These are phyloP conservation scores for Carposina sasakii DNA, from an alignment of 1,140 invertebrate genomes.

Conservation along the genomic window DNA sequence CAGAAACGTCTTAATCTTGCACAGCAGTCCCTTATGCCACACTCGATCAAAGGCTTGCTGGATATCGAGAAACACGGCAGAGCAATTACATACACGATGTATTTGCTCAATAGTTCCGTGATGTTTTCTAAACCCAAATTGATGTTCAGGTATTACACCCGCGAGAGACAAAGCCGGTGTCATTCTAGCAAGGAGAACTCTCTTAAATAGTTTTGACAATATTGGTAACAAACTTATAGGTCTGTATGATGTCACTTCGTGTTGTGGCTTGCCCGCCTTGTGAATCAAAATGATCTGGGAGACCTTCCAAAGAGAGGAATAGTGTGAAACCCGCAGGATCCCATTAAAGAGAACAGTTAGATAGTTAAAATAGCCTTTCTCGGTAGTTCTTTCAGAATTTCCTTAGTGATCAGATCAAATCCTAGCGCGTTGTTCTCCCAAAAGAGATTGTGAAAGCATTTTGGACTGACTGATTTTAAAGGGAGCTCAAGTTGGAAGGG, in stretches of 20 bases:
- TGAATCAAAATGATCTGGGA: constrained; percentile 8
- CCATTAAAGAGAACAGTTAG: constrained; percentile 3
- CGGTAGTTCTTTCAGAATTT: constrained; percentile 5
- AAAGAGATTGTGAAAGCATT: too few relatives aligned
- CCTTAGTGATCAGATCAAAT: constrained; percentile 12
- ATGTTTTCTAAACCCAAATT: constrained; percentile 39
- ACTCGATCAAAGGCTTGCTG: constrained; percentile 32
- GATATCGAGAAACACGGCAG: constrained; percentile 27
- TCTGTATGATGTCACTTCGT: constrained; percentile 12
- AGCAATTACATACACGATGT: constrained; percentile 19
- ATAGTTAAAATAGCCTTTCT: constrained; percentile 4
- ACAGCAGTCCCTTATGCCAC: constrained; percentile 26
- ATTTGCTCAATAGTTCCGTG: constrained; percentile 32
- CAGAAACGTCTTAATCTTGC: too few relatives aligned
- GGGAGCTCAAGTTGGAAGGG: constrained; percentile 9
- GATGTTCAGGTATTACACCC: constrained; percentile 29
- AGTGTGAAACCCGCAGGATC: constrained; percentile 3
- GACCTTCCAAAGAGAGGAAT: constrained; percentile 4
- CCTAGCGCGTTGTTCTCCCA: constrained; percentile 11
- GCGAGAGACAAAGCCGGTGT: constrained; percentile 15
- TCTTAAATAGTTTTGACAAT: constrained; percentile 38
- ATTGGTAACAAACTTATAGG: constrained; percentile 17
- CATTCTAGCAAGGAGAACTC: constrained; percentile 29
- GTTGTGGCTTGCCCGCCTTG: neutral
- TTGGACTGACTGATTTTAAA: neutral